Evolutionary conservation across 2,888 invertebrate species (phyloP), one percentile per base, ranked within the genome.

Genomic region (Imbricaverruca yamaguchii): DNA sequence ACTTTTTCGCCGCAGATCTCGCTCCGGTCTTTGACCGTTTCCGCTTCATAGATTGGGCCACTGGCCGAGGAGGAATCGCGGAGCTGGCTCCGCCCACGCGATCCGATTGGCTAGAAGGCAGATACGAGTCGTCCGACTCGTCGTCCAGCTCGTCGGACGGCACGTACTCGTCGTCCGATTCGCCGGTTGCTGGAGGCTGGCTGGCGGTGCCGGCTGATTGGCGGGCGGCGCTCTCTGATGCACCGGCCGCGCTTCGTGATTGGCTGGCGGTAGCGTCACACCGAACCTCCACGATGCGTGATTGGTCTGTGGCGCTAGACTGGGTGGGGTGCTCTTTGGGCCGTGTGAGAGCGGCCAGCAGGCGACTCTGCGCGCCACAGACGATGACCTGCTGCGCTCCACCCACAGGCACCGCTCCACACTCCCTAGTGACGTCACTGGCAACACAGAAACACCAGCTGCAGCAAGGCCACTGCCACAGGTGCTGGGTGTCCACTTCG

Each of bases 141-240:
- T 55, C 74, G 55, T 13, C 53, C 39, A 12, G 0, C 74, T 55
- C 74, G 74, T 74, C 74, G 0, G 74, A 74, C 21, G 74, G 74
- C 18, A 74, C 74, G 74, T 55, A 74, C 74, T 74, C 74, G 55
- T 74, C 74, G 11, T 74, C 53, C 13, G 74, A 55, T 74, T 55
- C 55, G 74, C 55, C 18, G 55, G 10, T 4, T 6, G 53, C 18
- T 39, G 10, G 13, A 3, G 55, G 18, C 39, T 7, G 13, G 4
- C 4, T 23, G 9, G 11, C 18, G 6, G 55, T 21, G 3, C 15
- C 10, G 55, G 9, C 8, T 21, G 53, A 53, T 21, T 9, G 55
- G 55, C 18, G 11, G 59, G 59, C 11, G 15, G 59, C 15, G 59
- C 15, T 59, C 59, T 59, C 12, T 59, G 12, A 15, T 59, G 11